phyloP scores from a whole-genome alignment of 2,888 invertebrate species.

The Hydriomena furcata region DNA sequence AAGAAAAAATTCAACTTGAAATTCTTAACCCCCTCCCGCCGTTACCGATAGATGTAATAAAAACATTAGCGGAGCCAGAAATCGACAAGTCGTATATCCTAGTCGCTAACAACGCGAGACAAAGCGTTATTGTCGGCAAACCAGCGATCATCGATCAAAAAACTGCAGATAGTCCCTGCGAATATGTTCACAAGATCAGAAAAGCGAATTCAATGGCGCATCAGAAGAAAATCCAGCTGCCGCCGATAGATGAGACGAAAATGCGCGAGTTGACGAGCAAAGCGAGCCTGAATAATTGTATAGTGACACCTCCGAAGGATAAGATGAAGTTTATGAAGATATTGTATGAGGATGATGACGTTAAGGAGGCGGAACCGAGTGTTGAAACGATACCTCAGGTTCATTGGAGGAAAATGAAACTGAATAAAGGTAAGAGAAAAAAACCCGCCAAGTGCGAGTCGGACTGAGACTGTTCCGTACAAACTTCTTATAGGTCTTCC shows the following conservation, averaged over 20 bases:
- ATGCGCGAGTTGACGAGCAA: constrained; percentile 58
- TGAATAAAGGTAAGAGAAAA: constrained; percentile 51
- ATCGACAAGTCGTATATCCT: constrained; percentile 70
- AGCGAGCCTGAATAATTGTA: constrained; percentile 45
- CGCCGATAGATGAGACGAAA: constrained; percentile 71
- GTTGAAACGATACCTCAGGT: constrained; percentile 50
- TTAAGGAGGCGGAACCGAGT: constrained; percentile 45
- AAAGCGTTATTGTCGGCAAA: constrained; percentile 75
- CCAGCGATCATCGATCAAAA: constrained; percentile 46
- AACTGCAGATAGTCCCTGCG: constrained; percentile 47
- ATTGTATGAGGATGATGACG: constrained; percentile 59
- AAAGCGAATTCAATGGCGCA: constrained; percentile 62
- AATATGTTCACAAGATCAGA: constrained; percentile 75
- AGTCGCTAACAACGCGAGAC: constrained; percentile 72
- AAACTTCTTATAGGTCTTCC: too few species aligned
- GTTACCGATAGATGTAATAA: constrained; percentile 61
- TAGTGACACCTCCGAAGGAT: constrained; percentile 57
- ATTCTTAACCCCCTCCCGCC: constrained; percentile 68
- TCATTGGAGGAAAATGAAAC: constrained; percentile 67
- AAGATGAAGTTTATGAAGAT: constrained; percentile 76
- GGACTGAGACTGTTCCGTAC: too few species aligned
- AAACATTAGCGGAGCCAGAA: constrained; percentile 47
- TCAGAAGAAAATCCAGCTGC: constrained; percentile 55
- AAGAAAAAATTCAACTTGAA: constrained; percentile 60
- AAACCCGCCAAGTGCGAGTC: too few species aligned